These are phyloP conservation scores for Mesorhabditis spiculigera DNA, from an alignment of 2,888 invertebrate species.

Conservation along the genomic window DNA sequence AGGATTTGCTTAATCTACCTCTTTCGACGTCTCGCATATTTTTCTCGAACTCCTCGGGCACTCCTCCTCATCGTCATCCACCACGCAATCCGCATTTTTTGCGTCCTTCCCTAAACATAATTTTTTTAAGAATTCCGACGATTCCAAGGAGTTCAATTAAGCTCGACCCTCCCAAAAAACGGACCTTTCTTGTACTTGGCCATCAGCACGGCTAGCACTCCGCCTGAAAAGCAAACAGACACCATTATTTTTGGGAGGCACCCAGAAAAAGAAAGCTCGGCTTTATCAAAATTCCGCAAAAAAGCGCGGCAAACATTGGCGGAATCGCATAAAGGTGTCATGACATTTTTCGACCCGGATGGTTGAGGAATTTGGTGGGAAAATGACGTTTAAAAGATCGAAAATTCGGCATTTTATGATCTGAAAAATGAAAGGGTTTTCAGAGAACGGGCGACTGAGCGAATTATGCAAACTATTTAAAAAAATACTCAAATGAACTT, in stretches of 20 bases:
- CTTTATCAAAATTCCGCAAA: too few species aligned
- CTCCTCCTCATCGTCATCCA: slow-evolving; percentile 36
- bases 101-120: slow-evolving; percentile 37
- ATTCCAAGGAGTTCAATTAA: neutral
- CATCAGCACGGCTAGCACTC: slow-evolving; percentile 16
- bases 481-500: too few species aligned
- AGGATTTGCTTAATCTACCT: slow-evolving; percentile 19
- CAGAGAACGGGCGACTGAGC: too few species aligned
- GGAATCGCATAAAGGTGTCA: too few species aligned
- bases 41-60: slow-evolving; percentile 24
- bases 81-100: slow-evolving; percentile 40
- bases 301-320: too few species aligned
- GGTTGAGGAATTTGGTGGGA: too few species aligned
- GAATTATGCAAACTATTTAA: too few species aligned
- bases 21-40: slow-evolving; percentile 36
- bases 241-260: neutral
- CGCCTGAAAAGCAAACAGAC: slow-evolving; percentile 2
- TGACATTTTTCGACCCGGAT: too few species aligned
- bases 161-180: too few species aligned
- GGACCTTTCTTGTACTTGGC: slow-evolving; percentile 41
- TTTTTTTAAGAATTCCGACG: neutral
- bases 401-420: too few species aligned
- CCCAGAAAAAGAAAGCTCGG: neutral
- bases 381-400: too few species aligned
- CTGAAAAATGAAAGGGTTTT: too few species aligned